These are phyloP conservation scores for Notospermus geniculatus DNA, from an alignment of 1,140 invertebrate genomes.

Conservation along the genomic window DNA sequence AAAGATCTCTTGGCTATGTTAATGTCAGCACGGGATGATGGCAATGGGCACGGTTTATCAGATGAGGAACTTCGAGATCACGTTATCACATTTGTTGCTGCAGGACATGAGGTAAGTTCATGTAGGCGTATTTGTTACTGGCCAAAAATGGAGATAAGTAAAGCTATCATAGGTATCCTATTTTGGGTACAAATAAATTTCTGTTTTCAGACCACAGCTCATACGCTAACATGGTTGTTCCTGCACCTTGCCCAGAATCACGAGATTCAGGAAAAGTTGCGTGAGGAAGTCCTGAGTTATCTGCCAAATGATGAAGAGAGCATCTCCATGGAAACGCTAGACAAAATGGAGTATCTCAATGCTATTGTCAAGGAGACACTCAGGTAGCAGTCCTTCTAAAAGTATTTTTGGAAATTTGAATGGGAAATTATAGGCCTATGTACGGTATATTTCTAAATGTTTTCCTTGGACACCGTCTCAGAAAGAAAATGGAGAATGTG, in stretches of 20 bases:
- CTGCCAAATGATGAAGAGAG: background rate
- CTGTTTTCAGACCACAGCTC: constrained; percentile 14
- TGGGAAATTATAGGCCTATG: no score
- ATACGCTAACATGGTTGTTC: constrained; percentile 13
- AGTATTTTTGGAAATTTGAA: no score
- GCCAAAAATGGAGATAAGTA: no score
- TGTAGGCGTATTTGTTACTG: no score
- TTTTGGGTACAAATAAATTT: no score
- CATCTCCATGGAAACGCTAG: constrained; percentile 12
- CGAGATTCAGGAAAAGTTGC: constrained; percentile 14
- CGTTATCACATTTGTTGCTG: constrained; percentile 30
- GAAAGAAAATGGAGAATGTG: no score
- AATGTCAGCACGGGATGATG: constrained; percentile 24
- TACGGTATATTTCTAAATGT: no score
- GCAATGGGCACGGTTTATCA: constrained; percentile 20
- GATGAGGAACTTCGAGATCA: constrained; percentile 26
- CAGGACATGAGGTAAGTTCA: constrained; percentile 31
- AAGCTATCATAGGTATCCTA: no score
- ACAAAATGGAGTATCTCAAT: constrained; percentile 13
- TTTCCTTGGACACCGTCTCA: no score
- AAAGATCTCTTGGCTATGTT: constrained; percentile 24
- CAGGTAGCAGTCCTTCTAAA: background rate
- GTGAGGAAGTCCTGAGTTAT: constrained; percentile 12
- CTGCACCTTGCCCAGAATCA: constrained; percentile 9
- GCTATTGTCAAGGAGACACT: constrained; percentile 22